phyloP scores from a whole-genome alignment of 2,888 invertebrate genomes.

The Sinodicranocentrus sp. region DNA sequence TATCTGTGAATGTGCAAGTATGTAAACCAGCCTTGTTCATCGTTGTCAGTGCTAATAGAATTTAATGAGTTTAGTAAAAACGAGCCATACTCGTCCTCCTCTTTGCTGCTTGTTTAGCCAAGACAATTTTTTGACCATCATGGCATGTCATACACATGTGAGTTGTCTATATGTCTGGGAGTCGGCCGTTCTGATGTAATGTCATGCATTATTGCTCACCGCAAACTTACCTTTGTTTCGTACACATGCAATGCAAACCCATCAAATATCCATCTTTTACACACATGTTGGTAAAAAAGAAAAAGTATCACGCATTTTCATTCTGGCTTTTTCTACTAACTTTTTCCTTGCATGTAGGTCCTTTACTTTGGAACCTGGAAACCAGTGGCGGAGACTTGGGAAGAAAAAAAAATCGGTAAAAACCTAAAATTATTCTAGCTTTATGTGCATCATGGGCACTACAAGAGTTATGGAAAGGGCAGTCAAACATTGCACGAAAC shows the following conservation, averaged over 20 bases:
- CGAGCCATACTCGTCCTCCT: not conserved
- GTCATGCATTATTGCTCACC: constrained; percentile 37
- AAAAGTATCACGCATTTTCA: constrained; percentile 11
- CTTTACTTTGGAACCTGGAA: not conserved
- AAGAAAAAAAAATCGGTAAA: not conserved
- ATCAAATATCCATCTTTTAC: not conserved
- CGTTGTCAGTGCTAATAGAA: constrained; percentile 60
- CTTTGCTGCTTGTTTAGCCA: not conserved
- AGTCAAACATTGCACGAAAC: too few relatives aligned
- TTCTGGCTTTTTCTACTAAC: not conserved
- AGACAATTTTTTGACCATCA: not conserved
- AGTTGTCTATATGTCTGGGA: constrained; percentile 13
- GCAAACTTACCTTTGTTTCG: constrained; percentile 15
- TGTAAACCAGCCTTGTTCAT: constrained; percentile 28
- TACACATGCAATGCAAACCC: constrained; percentile 8
- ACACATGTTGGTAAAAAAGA: too few relatives aligned
- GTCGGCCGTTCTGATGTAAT: not conserved
- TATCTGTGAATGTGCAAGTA: not conserved
- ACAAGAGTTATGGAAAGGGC: too few relatives aligned
- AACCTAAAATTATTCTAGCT: constrained; percentile 7
- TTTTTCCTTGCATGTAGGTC: not conserved
- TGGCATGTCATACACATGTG: constrained; percentile 32
- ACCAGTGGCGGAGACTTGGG: not conserved
- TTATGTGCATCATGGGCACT: not conserved
- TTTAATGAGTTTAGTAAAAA: constrained; percentile 49